Percentiles rank a stretch among this genome's conserved stretches.
These are phyloP conservation scores for Echinarachnius parma DNA, from an alignment of 53 echinoderm and acorn worm species.

Conservation along the genomic window DNA sequence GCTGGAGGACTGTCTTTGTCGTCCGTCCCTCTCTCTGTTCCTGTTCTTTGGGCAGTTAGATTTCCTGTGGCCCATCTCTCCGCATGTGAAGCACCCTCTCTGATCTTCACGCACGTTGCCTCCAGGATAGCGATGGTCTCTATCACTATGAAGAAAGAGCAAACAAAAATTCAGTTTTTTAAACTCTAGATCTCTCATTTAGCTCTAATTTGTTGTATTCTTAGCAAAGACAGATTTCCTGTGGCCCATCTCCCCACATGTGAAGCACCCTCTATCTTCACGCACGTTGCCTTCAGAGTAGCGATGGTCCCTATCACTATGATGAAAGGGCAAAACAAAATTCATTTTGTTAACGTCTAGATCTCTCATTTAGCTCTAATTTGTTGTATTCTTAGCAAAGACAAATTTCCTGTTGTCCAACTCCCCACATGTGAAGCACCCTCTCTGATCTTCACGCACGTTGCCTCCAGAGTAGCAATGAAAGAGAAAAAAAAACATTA, in stretches of 20 bases:
- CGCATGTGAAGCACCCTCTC: conserved; percentile 17
- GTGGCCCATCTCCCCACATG: conserved; percentile 23
- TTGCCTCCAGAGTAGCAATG: conserved; percentile 35
- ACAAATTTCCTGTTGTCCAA: conserved; percentile 9
- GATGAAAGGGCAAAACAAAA: neutral
- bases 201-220: neutral
- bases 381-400: conserved; percentile 12
- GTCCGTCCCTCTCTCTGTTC: conserved; percentile 1
- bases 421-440: conserved; percentile 29
- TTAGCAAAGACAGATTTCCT: conserved; percentile 25
- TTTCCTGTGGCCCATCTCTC: conserved; percentile 23
- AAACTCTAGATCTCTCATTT: too few species aligned
- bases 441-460: conserved; percentile 1
- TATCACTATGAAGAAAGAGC: neutral
- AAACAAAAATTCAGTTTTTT: too few species aligned
- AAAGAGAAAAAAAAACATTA: neutral
- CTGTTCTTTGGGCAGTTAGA: conserved; percentile 28
- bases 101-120: conserved; percentile 19
- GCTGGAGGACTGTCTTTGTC: too few species aligned
- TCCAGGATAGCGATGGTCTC: conserved; percentile 34
- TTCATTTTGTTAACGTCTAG: too few species aligned
- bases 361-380: too few species aligned
- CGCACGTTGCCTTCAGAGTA: conserved; percentile 31
- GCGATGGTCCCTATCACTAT: conserved; percentile 22
- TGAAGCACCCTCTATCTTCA: conserved; percentile 12